Percentiles rank a stretch among this genome's conserved stretches.
Evolutionary conservation across 1,140 invertebrate species (phyloP).

Genomic region (Drosophila sechellia): DNA sequence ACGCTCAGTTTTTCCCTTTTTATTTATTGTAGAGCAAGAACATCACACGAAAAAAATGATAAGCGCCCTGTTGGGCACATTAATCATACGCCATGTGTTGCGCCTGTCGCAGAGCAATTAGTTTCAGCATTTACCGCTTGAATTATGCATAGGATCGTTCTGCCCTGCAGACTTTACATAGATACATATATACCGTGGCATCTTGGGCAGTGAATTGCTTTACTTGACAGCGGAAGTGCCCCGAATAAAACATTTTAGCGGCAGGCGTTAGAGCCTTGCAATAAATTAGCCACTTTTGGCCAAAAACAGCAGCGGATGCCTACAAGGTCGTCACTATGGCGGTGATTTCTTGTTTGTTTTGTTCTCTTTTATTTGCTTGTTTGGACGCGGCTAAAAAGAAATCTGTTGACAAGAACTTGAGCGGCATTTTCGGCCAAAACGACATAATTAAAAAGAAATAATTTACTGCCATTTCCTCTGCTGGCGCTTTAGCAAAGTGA

Average conservation of each 20-base stretch:
- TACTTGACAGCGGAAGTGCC: constrained; percentile 73
- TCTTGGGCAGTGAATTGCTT: constrained; percentile 70
- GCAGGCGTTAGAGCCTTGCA: constrained; percentile 48
- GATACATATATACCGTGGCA: not conserved
- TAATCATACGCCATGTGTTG: constrained; percentile 80
- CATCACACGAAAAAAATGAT: constrained; percentile 38
- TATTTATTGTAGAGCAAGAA: constrained; percentile 8
- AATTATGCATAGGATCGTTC: constrained; percentile 33
- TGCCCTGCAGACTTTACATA: constrained; percentile 26
- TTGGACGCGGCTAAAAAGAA: constrained; percentile 15
- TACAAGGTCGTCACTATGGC: constrained; percentile 63
- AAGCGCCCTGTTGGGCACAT: constrained; percentile 50
- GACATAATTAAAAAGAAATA: constrained; percentile 78
- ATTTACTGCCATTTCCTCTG: constrained; percentile 52
- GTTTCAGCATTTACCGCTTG: constrained; percentile 38
- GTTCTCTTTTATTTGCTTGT: constrained; percentile 1
- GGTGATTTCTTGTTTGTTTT: constrained; percentile 63
- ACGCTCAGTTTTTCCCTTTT: not conserved
- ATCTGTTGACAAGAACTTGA: constrained; percentile 54
- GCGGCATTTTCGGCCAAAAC: constrained; percentile 49
- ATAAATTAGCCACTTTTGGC: constrained; percentile 78
- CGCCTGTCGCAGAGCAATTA: constrained; percentile 49
- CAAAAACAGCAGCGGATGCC: constrained; percentile 56
- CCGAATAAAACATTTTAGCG: constrained; percentile 57
- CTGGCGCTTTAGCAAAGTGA: constrained; percentile 18